phyloP scores from a whole-genome alignment of 2,113 vertebrate genomes.

The Micromys minutus region DNA sequence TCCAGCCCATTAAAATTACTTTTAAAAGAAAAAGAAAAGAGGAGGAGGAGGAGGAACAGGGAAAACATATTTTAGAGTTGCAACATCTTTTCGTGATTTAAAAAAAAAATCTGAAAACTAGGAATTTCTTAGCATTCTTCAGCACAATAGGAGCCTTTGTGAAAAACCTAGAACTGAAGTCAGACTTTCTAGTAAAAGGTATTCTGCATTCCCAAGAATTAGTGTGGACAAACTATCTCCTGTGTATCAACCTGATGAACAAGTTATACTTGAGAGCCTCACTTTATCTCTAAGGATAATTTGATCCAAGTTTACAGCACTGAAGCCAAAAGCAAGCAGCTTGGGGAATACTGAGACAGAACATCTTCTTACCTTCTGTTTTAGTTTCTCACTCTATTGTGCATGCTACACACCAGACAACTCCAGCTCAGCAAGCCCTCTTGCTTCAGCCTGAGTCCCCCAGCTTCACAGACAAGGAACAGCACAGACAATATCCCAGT shows the following conservation, averaged over 20 bases:
- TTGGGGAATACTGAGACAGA: neutral
- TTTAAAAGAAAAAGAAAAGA: neutral
- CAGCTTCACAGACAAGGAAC: no score
- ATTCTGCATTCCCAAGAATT: neutral
- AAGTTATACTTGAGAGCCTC: neutral
- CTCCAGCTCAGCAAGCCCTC: no score
- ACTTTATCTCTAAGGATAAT: neutral
- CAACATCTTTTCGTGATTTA: neutral
- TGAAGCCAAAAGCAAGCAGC: neutral
- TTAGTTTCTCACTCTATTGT: neutral
- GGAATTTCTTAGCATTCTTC: neutral
- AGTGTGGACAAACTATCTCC: neutral
- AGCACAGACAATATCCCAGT: neutral
- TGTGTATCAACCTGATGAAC: no score
- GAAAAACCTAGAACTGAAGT: neutral
- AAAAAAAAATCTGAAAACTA: slow-evolving; percentile 1
- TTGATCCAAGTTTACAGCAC: neutral
- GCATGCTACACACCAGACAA: neutral
- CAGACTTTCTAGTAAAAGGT: neutral
- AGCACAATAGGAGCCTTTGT: neutral
- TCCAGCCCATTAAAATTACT: neutral
- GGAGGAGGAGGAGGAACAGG: no score
- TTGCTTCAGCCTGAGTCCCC: neutral
- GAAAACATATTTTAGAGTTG: neutral
- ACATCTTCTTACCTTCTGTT: neutral